Conservation (phyloP, 1,140 invertebrate genomes). For the Calephelis virginiensis region DNA sequence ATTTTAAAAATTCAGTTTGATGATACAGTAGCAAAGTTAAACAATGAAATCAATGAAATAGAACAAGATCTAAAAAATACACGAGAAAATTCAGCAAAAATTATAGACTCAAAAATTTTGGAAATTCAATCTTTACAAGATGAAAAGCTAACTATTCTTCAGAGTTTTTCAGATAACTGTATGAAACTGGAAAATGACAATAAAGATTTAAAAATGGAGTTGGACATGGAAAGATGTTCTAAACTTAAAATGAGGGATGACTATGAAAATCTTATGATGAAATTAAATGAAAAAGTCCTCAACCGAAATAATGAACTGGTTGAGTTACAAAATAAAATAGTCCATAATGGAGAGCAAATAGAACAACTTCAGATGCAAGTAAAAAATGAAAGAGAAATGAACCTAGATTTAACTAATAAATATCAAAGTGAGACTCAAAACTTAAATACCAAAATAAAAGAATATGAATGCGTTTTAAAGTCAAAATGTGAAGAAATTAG, state of each 20-base stretch:
- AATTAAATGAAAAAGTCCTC: conserved; percentile 62
- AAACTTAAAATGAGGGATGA: conserved; percentile 56
- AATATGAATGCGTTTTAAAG: conserved; percentile 39
- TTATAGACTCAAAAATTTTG: conserved; percentile 53
- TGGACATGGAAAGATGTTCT: conserved; percentile 49
- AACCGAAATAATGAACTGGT: conserved; percentile 70
- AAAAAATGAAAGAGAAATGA: conserved; percentile 52
- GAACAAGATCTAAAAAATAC: conserved; percentile 52
- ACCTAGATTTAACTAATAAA: conserved; percentile 42
- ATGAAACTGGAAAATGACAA: conserved; percentile 54
- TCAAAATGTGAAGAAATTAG: conserved; percentile 41
- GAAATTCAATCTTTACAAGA: conserved; percentile 64
- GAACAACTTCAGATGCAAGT: conserved; percentile 51
- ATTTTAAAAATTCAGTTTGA: conserved; percentile 42
- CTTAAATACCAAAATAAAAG: conserved; percentile 37
- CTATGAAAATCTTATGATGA: conserved; percentile 64
- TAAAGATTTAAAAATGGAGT: conserved; percentile 45
- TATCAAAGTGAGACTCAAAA: conserved; percentile 44
- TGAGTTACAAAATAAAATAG: conserved; percentile 64
- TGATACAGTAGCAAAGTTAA: conserved; percentile 50
- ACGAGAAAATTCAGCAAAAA: conserved; percentile 42
- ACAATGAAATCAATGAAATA: conserved; percentile 58
- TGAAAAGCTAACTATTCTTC: conserved; percentile 54
- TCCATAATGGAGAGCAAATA: conserved; percentile 58
- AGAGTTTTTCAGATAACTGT: conserved; percentile 54